Conservation (phyloP, 2,113 vertebrate species). For the Rostratula benghalensis region DNA sequence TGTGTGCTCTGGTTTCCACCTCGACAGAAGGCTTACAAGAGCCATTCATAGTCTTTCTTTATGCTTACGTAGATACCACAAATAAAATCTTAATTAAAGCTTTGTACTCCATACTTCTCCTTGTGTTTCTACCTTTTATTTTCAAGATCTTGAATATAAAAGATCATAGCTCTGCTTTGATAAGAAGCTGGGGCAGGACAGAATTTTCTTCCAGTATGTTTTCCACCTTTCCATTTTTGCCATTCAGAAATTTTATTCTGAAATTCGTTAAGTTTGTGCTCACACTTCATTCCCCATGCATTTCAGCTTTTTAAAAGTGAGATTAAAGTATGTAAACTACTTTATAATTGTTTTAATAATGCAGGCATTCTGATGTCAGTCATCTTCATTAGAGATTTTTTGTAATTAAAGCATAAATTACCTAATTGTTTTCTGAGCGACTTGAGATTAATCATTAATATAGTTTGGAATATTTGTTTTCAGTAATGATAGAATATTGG, state of each 20-base stretch:
- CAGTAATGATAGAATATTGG: background rate
- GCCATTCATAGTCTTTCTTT: background rate
- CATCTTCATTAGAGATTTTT: background rate
- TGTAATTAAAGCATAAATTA: background rate
- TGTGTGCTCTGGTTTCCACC: background rate
- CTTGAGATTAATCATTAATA: background rate
- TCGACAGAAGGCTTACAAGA: background rate
- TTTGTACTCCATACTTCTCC: accelerated
- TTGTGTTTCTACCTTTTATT: background rate
- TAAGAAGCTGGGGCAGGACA: background rate
- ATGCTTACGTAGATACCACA: background rate
- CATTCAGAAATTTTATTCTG: background rate
- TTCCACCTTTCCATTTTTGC: background rate
- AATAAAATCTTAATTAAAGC: background rate
- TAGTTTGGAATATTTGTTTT: background rate
- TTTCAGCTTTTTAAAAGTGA: background rate
- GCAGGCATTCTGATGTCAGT: background rate
- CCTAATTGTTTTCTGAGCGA: background rate
- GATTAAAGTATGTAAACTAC: background rate
- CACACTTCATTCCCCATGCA: background rate
- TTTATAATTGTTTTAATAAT: background rate
- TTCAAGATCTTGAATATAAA: background rate
- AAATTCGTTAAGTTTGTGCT: background rate
- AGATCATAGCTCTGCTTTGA: background rate
- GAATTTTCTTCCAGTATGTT: background rate